Conservation (phyloP, 2,888 invertebrate genomes). For the Leucophora obtusa region DNA sequence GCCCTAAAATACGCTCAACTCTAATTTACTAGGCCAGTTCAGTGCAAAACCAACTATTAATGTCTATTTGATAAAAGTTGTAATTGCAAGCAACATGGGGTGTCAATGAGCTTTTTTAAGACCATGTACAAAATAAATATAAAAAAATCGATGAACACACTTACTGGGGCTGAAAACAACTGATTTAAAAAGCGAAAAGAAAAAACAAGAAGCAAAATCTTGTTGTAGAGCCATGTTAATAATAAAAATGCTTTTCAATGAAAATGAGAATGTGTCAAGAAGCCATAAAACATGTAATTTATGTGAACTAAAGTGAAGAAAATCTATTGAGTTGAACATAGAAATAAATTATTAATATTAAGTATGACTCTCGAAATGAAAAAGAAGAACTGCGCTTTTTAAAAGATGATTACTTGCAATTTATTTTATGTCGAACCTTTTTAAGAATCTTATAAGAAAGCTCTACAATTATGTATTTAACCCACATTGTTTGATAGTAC, state of each 20-base stretch:
- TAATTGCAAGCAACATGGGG: slow-evolving; percentile 5
- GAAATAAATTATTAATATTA: slow-evolving; percentile 32
- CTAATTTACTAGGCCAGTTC: too few relatives aligned
- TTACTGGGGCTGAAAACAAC: slow-evolving; percentile 36
- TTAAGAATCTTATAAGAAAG: neutral
- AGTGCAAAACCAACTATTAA: slow-evolving; percentile 24
- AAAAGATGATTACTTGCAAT: slow-evolving; percentile 43
- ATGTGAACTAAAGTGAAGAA: slow-evolving; percentile 40
- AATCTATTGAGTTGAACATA: slow-evolving; percentile 16
- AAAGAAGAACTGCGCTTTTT: neutral
- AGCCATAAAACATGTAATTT: slow-evolving; percentile 58
- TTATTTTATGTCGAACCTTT: slow-evolving; percentile 13
- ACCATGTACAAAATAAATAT: slow-evolving; percentile 41
- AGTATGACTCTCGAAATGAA: neutral
- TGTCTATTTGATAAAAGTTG: slow-evolving; percentile 42
- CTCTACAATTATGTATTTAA: slow-evolving; percentile 44
- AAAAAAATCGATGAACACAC: slow-evolving; percentile 42
- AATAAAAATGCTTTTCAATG: slow-evolving; percentile 32
- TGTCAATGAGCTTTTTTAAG: slow-evolving; percentile 56
- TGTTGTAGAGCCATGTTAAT: neutral
- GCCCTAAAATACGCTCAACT: too few relatives aligned
- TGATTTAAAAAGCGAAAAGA: neutral
- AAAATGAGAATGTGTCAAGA: slow-evolving; percentile 58
- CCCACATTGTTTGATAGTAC: slow-evolving; percentile 22
- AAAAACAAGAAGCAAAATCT: neutral